These are phyloP conservation scores for Oscheius onirici DNA, from an alignment of 2,888 invertebrate species.

Conservation along the genomic window DNA sequence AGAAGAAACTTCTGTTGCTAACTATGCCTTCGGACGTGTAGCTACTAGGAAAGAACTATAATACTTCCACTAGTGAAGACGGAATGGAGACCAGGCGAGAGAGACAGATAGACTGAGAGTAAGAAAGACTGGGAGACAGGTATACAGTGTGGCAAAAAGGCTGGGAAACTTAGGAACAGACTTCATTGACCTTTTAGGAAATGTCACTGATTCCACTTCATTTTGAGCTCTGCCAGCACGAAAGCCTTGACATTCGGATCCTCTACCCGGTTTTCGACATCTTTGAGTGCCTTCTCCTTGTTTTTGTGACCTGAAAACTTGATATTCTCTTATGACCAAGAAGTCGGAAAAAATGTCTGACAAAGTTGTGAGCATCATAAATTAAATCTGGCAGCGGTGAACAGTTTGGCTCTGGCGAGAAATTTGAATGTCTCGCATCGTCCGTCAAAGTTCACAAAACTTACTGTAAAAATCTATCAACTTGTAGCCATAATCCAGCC, in stretches of 20 bases:
- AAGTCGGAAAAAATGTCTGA: neutral
- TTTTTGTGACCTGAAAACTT: slow-evolving; percentile 14
- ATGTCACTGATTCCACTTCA: slow-evolving; percentile 12
- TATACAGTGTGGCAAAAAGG: neutral
- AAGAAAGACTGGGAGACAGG: neutral
- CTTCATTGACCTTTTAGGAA: too few relatives aligned
- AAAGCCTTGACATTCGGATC: slow-evolving; percentile 29
- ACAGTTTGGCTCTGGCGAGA: neutral
- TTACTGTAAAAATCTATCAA: slow-evolving; percentile 57
- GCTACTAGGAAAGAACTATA: too few relatives aligned
- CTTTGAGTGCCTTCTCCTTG: slow-evolving; percentile 13
- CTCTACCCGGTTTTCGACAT: slow-evolving; percentile 13
- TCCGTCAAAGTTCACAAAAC: neutral
- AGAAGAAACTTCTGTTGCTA: too few relatives aligned
- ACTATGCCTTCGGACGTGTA: too few relatives aligned
- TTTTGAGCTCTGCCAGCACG: slow-evolving; percentile 30
- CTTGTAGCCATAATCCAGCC: slow-evolving; percentile 60
- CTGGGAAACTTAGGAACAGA: neutral
- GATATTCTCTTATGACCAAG: neutral
- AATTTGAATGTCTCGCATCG: too few relatives aligned
- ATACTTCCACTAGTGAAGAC: too few relatives aligned
- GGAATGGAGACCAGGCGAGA: too few relatives aligned
- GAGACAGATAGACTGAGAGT: too few relatives aligned
- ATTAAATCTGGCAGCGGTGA: too few relatives aligned
- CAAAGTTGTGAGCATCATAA: too few relatives aligned